These are phyloP conservation scores for Drosophila fulvimacula DNA, from an alignment of 2,888 invertebrate genomes.

Conservation along the genomic window DNA sequence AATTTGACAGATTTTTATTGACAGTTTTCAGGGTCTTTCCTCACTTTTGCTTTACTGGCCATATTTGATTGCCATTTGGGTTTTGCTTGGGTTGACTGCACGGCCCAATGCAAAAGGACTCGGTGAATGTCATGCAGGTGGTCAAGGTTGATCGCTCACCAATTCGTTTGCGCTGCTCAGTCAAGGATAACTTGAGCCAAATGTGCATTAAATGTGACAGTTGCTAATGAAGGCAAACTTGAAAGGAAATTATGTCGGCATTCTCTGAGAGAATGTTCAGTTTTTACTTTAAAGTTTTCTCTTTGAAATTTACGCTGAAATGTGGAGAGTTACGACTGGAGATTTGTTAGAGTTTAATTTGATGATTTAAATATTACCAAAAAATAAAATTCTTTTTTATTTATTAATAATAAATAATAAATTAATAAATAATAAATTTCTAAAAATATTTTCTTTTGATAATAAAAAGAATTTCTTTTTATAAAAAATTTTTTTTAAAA, in stretches of 20 bases:
- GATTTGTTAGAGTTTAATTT: background rate
- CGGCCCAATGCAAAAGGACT: conserved; percentile 59
- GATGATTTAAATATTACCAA: background rate
- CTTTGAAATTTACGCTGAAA: background rate
- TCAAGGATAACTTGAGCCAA: conserved; percentile 31
- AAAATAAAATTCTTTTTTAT: too few relatives aligned
- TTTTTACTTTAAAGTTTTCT: background rate
- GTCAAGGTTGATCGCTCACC: conserved; percentile 34
- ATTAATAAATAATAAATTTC: too few relatives aligned
- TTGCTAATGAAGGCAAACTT: conserved; percentile 9
- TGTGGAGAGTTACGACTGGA: background rate
- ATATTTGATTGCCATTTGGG: conserved; percentile 34
- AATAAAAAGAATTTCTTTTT: background rate
- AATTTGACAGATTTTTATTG: conserved; percentile 56
- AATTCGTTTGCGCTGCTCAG: conserved; percentile 2
- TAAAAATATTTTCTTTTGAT: too few relatives aligned
- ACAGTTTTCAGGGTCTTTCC: conserved; percentile 31
- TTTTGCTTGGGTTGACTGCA: conserved; percentile 68
- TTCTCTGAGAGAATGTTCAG: background rate
- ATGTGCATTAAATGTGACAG: conserved; percentile 27
- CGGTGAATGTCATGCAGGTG: conserved; percentile 33
- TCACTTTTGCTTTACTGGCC: background rate
- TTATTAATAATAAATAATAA: too few relatives aligned
- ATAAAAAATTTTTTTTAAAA: background rate
- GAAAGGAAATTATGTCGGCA: background rate